Evolutionary conservation across 2,113 vertebrate genomes (phyloP), one percentile per base, ranked within the genome.

Genomic region (Junco hyemalis): DNA sequence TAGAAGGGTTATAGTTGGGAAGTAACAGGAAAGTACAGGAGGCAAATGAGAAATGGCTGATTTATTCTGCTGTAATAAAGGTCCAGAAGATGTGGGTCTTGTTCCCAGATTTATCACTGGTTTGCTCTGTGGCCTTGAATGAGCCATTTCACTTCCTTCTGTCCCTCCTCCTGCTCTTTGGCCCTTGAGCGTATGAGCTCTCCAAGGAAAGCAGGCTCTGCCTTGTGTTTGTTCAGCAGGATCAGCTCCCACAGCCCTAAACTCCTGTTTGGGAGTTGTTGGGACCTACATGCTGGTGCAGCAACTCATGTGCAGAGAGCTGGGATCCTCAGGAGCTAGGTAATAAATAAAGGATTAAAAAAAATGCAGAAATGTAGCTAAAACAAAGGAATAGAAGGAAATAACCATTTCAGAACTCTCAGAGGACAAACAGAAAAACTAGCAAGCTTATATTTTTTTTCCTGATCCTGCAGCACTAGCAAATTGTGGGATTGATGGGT

Each of bases 201-300:
- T 73, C 12, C 24, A 36, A 56, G 80, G 50, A 0, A 0, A 66
- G 26, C 0, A 0, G 36, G 25, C 14, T 89, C 45, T 91, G 36
- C 64, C 54, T 26, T 35, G 28, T 36, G 31, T 22, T 78, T 3
- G 1, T 9, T 31, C 26, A 61, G n/a, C 36, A 83, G 59, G 28
- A 73, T 35, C 73, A 59, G 33, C 14, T 91, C 40, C 53, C 17
- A 5, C 56, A 50, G 38, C 38, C 10, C 11, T 2, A 2, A 50
- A 13, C 47, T 54, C 19, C 2, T 0, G 1, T 28, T 44, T 48
- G 40, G 31, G n/a, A 7, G 3, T 8, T 2, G 2, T 17, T 53
- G 65, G 40, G 33, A 78, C 60, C 19, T 11, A 2, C 0, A 0
- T 60, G 36, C 45, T 64, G n/a, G 53, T 48, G 20, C 33, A 50